Conservation (phyloP, 2,797 vertebrate species). For the Silurus lanzhouensis region DNA sequence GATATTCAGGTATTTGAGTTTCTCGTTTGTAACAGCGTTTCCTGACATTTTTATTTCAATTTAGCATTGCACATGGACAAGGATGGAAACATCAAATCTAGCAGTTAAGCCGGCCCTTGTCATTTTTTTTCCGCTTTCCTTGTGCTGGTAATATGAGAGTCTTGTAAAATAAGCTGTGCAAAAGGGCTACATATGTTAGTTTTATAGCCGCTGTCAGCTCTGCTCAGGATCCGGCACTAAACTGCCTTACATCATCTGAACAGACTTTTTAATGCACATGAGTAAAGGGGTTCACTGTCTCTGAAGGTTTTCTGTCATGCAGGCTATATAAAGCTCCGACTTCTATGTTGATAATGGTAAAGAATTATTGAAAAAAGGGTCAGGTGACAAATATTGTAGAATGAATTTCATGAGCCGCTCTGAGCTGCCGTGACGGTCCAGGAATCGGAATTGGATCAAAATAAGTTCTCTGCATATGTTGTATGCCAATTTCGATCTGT, state of each 20-base stretch:
- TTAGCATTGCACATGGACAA: background rate
- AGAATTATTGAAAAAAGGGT: background rate
- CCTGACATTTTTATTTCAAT: background rate
- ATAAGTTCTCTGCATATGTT: background rate
- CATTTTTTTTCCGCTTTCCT: background rate
- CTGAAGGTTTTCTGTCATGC: background rate
- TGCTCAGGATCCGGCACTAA: background rate
- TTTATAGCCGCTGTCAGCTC: conserved; percentile 4
- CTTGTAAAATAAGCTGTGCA: background rate
- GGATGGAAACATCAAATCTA: background rate
- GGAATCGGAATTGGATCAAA: background rate
- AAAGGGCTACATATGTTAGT: background rate
- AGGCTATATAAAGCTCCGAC: background rate
- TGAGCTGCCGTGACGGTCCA: background rate
- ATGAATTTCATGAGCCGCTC: background rate
- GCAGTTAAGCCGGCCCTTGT: background rate
- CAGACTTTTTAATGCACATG: background rate
- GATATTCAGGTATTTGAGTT: background rate
- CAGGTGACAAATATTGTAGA: background rate
- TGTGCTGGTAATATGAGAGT: background rate
- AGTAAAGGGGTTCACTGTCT: background rate
- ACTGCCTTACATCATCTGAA: background rate
- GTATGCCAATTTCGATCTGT: background rate
- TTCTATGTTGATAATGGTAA: background rate
- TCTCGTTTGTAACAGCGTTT: background rate